These are phyloP conservation scores for Leptinotarsa rubiginosa DNA, from an alignment of 2,888 invertebrate genomes.

Conservation along the genomic window DNA sequence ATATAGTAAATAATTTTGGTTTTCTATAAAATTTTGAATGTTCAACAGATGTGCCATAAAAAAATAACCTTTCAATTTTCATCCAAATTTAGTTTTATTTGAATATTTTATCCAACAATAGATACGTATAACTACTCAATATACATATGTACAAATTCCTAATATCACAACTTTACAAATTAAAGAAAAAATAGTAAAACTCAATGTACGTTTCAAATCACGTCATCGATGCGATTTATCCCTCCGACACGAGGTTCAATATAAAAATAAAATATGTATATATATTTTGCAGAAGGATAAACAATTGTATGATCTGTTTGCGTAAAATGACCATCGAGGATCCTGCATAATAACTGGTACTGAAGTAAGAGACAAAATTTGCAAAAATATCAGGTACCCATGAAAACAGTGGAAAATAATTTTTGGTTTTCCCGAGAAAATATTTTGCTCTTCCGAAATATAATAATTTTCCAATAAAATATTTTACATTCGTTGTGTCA, in stretches of 20 bases:
- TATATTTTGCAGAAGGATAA: slow-evolving; percentile 25
- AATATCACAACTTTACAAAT: slow-evolving; percentile 46
- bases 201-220: slow-evolving; percentile 33
- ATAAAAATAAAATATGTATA: slow-evolving; percentile 40
- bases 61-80: slow-evolving; percentile 44
- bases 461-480: not conserved
- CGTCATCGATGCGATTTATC: slow-evolving; percentile 27
- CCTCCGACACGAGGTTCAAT: slow-evolving; percentile 21
- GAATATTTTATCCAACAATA: slow-evolving; percentile 35
- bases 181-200: slow-evolving; percentile 37
- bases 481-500: slow-evolving; percentile 4
- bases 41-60: slow-evolving; percentile 47
- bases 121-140: slow-evolving; percentile 36
- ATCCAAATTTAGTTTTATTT: slow-evolving; percentile 38
- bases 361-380: slow-evolving; percentile 37
- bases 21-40: slow-evolving; percentile 40
- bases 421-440: not conserved
- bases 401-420: not conserved
- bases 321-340: slow-evolving; percentile 54
- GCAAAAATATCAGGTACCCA: slow-evolving; percentile 1
- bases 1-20: slow-evolving; percentile 22
- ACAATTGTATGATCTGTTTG: slow-evolving; percentile 42
- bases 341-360: slow-evolving; percentile 59
- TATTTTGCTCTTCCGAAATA: not conserved
- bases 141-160: slow-evolving; percentile 44